A percentile compares a stretch with the other conserved stretches of the same genome.
phyloP scores from a whole-genome alignment of 2,113 vertebrate species.

The Tympanuchus pallidicinctus region DNA sequence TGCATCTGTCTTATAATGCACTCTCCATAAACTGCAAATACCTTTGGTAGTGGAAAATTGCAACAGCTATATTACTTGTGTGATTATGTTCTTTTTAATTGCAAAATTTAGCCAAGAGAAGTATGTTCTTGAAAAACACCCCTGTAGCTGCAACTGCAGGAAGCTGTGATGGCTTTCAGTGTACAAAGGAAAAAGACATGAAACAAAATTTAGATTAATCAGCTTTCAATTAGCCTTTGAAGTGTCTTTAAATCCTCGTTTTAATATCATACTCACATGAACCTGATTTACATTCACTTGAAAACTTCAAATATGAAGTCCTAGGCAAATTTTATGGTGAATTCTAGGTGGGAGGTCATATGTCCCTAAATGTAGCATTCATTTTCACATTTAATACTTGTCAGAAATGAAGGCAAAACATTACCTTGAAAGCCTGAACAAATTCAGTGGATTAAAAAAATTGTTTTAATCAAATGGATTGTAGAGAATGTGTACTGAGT shows the following conservation, averaged over 20 bases:
- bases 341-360: neutral
- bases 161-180: slow-evolving; percentile 11
- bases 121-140: neutral
- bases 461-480: neutral
- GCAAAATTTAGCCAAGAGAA: neutral
- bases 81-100: neutral
- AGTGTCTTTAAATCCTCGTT: slow-evolving; percentile 56
- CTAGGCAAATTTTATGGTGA: slow-evolving; percentile 53
- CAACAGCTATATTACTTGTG: neutral
- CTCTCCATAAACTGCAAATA: neutral
- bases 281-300: slow-evolving; percentile 67
- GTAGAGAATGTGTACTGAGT: neutral
- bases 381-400: slow-evolving; percentile 39
- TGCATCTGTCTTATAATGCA: neutral
- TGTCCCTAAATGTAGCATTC: slow-evolving; percentile 12
- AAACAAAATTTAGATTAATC: slow-evolving; percentile 42
- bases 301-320: slow-evolving; percentile 62
- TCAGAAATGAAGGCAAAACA: neutral
- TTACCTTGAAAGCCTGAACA: neutral
- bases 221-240: slow-evolving; percentile 59
- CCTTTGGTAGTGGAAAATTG: neutral
- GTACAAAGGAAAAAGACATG: slow-evolving; percentile 48
- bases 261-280: slow-evolving; percentile 35
- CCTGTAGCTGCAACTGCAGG: neutral
- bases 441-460: neutral